Base-by-base conservation (phyloP, 2,797 vertebrate species). In the Neopelma chrysocephalum region DNA sequence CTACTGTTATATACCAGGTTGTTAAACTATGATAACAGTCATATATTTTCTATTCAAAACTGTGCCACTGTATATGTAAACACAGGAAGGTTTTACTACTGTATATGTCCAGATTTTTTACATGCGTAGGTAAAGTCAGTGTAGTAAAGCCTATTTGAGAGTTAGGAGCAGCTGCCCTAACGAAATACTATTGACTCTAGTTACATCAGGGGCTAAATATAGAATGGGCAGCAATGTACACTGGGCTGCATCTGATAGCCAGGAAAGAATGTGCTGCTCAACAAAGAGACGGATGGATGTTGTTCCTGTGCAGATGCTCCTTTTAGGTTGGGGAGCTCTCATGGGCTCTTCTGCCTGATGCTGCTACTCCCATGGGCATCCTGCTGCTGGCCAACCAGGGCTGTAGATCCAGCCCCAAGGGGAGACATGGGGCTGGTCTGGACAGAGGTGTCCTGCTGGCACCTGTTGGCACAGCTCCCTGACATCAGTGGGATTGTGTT, bases 191-290 rank as follows among this genome's bases (percentile, higher is more conserved):
- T 87, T 94, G 94, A 95, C 95, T 98, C 96, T 93, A 95, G 72
- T 97, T 97, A 95, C 95, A 82, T 76, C 61, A 93, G 64, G 64
- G 90, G 61, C 96, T 98, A 97, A 97, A 95, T 97, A 97, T 97
- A 98, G 95, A 90, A 27, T 2, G 6, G 27, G 50, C 38, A 45
- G 71, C 89, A 78, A 83, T 5, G 21, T 83, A 86, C 89, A 34
- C 68, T 84, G 73, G 77, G 51, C 62, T 62, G 45, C 6, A 2
- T 95, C 86, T 87, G 66, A 84, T 68, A 83, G 51, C 84, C 50
- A 56, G 95, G 79, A 97, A 66, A 8, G 87, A 95, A 95, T 96
- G 95, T 97, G 94, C 97, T 47, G 47, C 81, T 66, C 18, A 6
- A 22, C 3, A 10, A 71, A 69, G 70, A 51, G 93, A 89, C 5